A percentile compares a stretch with the other conserved stretches of the same genome.
Conservation (phyloP, 1,140 invertebrate species). For the Heliconius eleuchia region DNA sequence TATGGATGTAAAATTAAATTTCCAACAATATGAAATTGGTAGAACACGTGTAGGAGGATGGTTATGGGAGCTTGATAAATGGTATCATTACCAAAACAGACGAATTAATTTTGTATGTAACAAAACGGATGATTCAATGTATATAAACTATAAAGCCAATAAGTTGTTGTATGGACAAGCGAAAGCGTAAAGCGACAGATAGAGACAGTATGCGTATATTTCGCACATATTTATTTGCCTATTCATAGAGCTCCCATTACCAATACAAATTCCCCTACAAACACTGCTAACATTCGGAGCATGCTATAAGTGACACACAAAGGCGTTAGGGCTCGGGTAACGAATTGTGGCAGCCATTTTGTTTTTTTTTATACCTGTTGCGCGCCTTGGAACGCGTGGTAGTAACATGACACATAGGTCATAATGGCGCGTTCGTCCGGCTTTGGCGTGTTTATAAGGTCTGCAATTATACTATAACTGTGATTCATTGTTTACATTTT, state of each 20-base stretch:
- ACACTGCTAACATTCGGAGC: slow-evolving; percentile 49
- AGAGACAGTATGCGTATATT: slow-evolving; percentile 23
- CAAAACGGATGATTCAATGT: slow-evolving; percentile 13
- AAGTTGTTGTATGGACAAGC: slow-evolving; percentile 29
- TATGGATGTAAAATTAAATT: not conserved
- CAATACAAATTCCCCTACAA: slow-evolving; percentile 33
- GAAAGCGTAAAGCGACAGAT: slow-evolving; percentile 36
- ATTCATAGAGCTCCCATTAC: slow-evolving; percentile 31
- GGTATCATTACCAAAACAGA: slow-evolving; percentile 1
- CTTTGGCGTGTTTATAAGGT: slow-evolving; percentile 98
- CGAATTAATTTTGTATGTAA: slow-evolving; percentile 12
- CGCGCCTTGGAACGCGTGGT: slow-evolving; percentile 98
- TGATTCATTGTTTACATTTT: slow-evolving; percentile 38
- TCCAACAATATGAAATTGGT: not conserved
- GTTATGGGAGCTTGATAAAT: slow-evolving; percentile 33
- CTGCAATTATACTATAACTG: slow-evolving; percentile 83
- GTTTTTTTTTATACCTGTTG: slow-evolving; percentile 89
- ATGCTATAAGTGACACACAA: slow-evolving; percentile 78
- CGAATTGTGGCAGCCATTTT: slow-evolving; percentile 52
- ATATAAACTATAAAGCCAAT: slow-evolving; percentile 26
- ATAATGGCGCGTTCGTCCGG: slow-evolving; percentile 98
- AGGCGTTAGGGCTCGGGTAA: slow-evolving; percentile 66
- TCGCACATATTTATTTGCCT: slow-evolving; percentile 7
- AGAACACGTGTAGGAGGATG: slow-evolving; percentile 19
- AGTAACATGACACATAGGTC: slow-evolving; percentile 99